Evolutionary conservation across 2,888 invertebrate genomes (phyloP).

Genomic region (Tortrix viridana): DNA sequence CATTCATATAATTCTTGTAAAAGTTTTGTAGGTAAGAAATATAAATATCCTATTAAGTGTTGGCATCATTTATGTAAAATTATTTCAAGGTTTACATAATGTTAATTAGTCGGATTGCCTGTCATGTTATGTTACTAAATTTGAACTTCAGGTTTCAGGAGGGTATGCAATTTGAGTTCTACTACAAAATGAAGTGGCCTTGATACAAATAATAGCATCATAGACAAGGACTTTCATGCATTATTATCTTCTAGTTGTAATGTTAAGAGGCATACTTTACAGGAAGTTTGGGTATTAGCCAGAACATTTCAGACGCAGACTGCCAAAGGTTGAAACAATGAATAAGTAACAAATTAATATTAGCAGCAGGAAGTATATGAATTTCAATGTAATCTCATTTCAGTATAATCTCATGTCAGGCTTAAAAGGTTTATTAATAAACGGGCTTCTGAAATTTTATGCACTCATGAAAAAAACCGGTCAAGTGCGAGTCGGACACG

Average conservation of each 20-base stretch:
- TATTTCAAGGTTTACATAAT: no score
- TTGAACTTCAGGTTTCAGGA: no score
- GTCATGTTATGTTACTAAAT: no score
- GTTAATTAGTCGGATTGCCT: no score
- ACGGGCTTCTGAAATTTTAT: no score
- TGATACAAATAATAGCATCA: conserved; percentile 7
- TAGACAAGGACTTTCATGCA: conserved; percentile 16
- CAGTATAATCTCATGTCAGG: no score
- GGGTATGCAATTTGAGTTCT: not conserved
- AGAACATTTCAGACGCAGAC: conserved; percentile 61
- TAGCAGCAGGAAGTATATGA: conserved; percentile 32
- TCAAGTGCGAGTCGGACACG: no score
- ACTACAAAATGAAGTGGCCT: not conserved
- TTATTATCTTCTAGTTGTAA: conserved; percentile 32
- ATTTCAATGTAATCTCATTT: conserved; percentile 11
- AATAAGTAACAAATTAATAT: conserved; percentile 31
- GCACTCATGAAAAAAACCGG: no score
- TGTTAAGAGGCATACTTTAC: conserved; percentile 57
- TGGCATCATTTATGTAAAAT: no score
- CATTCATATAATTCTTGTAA: not conserved
- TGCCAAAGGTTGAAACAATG: conserved; percentile 76
- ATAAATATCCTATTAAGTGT: not conserved
- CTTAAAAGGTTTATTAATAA: no score
- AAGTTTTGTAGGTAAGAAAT: not conserved
- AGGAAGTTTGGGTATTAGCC: conserved; percentile 76